Evolutionary conservation across 2,797 vertebrate species (phyloP).

Genomic region (Ctenosaura bakeri): DNA sequence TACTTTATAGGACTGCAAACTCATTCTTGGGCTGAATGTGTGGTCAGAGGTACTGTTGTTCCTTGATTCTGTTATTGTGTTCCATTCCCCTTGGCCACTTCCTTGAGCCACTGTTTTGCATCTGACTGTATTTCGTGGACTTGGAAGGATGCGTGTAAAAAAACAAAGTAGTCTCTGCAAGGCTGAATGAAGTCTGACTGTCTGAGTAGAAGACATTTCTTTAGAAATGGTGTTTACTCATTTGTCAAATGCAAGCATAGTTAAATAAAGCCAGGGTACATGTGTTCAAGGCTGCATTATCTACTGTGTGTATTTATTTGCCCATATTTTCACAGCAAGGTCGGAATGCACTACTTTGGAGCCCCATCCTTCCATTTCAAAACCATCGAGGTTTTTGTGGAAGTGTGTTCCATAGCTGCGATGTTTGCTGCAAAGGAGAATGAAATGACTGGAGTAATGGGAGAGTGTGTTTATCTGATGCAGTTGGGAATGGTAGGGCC

Average conservation of each 20-base stretch:
- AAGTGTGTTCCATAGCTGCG: neutral
- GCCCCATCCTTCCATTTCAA: neutral
- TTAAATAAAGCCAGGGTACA: constrained; percentile 23
- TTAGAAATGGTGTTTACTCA: constrained; percentile 9
- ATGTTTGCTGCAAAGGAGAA: neutral
- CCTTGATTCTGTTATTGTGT: neutral
- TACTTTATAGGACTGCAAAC: neutral
- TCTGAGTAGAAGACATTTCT: neutral
- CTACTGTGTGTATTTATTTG: constrained; percentile 2
- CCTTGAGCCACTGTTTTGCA: neutral
- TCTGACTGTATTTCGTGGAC: too few species aligned
- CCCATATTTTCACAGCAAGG: neutral
- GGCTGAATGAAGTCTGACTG: neutral
- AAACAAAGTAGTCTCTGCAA: neutral
- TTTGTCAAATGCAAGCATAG: neutral
- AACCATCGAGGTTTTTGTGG: neutral
- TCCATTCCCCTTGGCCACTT: neutral
- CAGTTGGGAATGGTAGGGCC: too few species aligned
- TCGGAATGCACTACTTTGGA: neutral
- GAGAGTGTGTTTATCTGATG: neutral
- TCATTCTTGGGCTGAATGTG: neutral
- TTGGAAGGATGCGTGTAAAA: neutral
- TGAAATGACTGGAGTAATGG: too few species aligned
- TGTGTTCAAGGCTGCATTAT: constrained; percentile 13
- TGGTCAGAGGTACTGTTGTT: neutral